Percentiles rank a stretch among this genome's conserved stretches.
These are phyloP conservation scores for Cartodere bifasciata DNA, from an alignment of 2,888 invertebrate genomes.

Conservation along the genomic window DNA sequence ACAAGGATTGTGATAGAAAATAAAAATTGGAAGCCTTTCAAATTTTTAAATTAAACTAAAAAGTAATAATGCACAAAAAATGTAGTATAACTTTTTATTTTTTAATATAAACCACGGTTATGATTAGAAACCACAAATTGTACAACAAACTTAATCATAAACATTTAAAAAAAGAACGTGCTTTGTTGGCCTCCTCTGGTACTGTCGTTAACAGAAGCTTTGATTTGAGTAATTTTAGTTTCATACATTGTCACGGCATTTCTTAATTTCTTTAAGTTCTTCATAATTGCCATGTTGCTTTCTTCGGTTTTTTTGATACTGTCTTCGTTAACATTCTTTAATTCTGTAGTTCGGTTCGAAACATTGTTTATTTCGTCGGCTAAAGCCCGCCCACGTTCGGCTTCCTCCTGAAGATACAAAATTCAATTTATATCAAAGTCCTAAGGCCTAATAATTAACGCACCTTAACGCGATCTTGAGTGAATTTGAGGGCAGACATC, in stretches of 20 bases:
- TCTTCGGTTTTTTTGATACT: constrained; percentile 29
- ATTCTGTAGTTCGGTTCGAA: constrained; percentile 27
- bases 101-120: too few species aligned
- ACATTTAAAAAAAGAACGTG: too few species aligned
- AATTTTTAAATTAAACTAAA: too few species aligned
- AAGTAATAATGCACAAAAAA: too few species aligned
- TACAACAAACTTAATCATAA: too few species aligned
- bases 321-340: constrained; percentile 28
- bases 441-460: too few species aligned
- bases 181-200: not conserved
- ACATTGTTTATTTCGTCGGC: constrained; percentile 30
- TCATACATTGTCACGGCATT: constrained; percentile 26
- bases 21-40: too few species aligned
- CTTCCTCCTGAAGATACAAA: constrained; percentile 26
- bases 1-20: too few species aligned
- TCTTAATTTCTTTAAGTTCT: constrained; percentile 28
- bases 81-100: too few species aligned
- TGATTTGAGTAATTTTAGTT: constrained; percentile 22
- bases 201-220: constrained; percentile 3
- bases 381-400: constrained; percentile 28
- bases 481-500: constrained; percentile 26
- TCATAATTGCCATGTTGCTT: constrained; percentile 29
- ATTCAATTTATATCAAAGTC: too few species aligned
- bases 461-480: constrained; percentile 30
- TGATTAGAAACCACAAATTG: too few species aligned